phyloP scores from a whole-genome alignment of 2,113 vertebrate species.

The Mustela nigripes region DNA sequence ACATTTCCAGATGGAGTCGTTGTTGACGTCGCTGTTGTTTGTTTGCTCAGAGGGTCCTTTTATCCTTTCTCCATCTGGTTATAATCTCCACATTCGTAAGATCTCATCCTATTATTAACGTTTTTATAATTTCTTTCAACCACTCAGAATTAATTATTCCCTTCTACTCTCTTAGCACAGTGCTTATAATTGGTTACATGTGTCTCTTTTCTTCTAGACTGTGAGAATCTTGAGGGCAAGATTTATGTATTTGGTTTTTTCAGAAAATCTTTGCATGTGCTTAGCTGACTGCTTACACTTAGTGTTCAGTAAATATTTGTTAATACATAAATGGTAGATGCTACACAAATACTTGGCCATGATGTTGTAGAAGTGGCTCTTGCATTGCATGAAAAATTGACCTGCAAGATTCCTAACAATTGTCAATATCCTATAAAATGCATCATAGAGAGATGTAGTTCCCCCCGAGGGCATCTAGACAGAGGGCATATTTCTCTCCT shows the following conservation, averaged over 20 bases:
- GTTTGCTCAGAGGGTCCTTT: not conserved
- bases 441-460: not conserved
- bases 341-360: not conserved
- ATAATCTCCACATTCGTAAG: not conserved
- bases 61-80: not conserved
- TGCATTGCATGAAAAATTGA: not conserved
- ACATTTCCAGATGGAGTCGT: not conserved
- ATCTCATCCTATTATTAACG: not conserved
- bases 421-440: constrained; percentile 42
- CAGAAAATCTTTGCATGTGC: not conserved
- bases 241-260: not conserved
- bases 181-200: not conserved
- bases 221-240: constrained; percentile 7
- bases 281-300: constrained; percentile 7
- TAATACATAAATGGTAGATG: not conserved
- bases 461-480: not conserved
- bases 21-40: not conserved
- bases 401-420: not conserved
- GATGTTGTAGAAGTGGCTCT: not conserved
- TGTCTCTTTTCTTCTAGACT: not conserved
- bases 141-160: not conserved
- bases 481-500: not conserved
- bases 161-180: constrained; percentile 2
- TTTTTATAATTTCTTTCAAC: not conserved
- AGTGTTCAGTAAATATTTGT: not conserved